phyloP scores from a whole-genome alignment of 1,140 invertebrate genomes.

The Paraescarpia echinospica region DNA sequence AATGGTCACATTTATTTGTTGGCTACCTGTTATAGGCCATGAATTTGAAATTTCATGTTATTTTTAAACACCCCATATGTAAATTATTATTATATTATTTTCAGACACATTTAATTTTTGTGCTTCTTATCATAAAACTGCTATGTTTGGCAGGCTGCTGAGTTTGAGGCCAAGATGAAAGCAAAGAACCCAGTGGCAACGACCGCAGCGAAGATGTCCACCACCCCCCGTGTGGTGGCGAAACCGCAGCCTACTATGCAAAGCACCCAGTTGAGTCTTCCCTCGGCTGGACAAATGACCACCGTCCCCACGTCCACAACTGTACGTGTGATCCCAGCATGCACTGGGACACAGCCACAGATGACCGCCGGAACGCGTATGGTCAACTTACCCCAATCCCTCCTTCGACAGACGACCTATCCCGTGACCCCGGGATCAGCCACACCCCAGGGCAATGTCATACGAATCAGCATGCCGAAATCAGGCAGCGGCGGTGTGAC shows the following conservation, averaged over 20 bases:
- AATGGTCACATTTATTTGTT: too few species aligned
- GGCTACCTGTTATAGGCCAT: too few species aligned
- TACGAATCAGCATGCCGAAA: neutral
- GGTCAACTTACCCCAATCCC: neutral
- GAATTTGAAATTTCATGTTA: too few species aligned
- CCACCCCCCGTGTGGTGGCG: neutral
- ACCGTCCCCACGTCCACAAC: neutral
- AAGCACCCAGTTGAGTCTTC: neutral
- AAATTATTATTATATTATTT: neutral
- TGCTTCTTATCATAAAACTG: neutral
- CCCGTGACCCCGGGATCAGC: neutral
- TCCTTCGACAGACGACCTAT: neutral
- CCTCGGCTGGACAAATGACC: neutral
- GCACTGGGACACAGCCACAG: neutral
- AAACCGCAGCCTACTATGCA: neutral
- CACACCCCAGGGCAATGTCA: neutral
- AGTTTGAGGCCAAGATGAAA: slow-evolving; percentile 8
- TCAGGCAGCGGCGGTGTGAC: neutral
- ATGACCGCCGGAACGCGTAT: neutral
- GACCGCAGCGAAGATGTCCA: neutral
- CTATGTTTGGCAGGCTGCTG: neutral
- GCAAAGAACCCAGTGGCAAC: neutral
- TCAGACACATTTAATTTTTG: neutral
- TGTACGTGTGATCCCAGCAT: neutral
- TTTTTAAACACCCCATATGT: too few species aligned